phyloP scores from a whole-genome alignment of 2,113 vertebrate species.

The Pseudopodoces humilis region DNA sequence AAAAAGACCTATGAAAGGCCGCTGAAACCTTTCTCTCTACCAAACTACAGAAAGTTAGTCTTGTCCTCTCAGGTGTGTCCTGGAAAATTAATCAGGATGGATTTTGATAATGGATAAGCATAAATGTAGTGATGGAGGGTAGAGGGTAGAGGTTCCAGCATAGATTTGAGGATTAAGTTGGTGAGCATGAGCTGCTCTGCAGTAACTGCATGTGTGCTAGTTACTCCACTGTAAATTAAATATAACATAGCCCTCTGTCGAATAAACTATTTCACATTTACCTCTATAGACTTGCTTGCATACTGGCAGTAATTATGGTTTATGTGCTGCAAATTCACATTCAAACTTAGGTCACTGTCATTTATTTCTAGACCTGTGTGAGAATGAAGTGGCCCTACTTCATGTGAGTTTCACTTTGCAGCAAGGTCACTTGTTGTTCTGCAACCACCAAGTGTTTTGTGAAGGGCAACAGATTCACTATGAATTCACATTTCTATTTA shows the following conservation, averaged over 20 bases:
- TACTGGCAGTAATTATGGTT: background rate
- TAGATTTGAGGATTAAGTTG: background rate
- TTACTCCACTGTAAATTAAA: background rate
- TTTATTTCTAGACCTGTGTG: background rate
- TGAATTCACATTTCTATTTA: constrained; percentile 1
- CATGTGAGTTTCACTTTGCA: background rate
- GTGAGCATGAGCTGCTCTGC: background rate
- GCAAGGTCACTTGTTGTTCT: background rate
- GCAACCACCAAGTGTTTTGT: background rate
- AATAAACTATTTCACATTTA: background rate
- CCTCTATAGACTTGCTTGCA: background rate
- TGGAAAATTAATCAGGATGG: background rate
- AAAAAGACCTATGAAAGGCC: background rate
- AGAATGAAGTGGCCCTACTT: background rate
- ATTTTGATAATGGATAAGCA: background rate
- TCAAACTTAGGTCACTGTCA: background rate
- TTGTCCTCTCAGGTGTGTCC: background rate
- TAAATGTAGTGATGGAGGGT: background rate
- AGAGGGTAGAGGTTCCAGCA: background rate
- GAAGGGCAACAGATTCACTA: constrained; percentile 3
- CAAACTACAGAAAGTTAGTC: background rate
- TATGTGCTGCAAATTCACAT: background rate
- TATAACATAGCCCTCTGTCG: background rate
- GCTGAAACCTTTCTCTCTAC: background rate
- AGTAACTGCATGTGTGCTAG: background rate